These are phyloP conservation scores for Drosophila rufa DNA, from an alignment of 1,140 invertebrate species.

Conservation along the genomic window DNA sequence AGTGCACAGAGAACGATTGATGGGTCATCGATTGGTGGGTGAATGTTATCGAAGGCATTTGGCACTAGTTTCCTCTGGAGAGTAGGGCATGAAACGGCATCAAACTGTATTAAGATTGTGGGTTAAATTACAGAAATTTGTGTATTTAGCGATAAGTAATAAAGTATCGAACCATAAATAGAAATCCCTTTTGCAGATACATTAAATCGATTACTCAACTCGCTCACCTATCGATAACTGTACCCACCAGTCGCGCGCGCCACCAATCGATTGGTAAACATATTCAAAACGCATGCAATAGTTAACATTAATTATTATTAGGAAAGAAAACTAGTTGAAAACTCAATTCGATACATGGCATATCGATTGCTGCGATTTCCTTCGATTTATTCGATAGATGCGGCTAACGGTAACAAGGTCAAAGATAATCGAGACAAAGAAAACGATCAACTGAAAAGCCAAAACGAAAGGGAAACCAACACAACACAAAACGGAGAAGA, in stretches of 20 bases:
- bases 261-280: slow-evolving; percentile 21
- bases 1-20: slow-evolving; percentile 35
- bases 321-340: slow-evolving; percentile 36
- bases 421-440: slow-evolving; percentile 6
- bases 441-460: slow-evolving; percentile 18
- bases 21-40: slow-evolving; percentile 50
- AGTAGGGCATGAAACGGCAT: not conserved
- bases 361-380: slow-evolving; percentile 30
- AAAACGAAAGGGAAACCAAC: slow-evolving; percentile 11
- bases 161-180: not conserved
- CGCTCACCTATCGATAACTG: slow-evolving; percentile 25
- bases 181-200: not conserved
- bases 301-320: slow-evolving; percentile 26
- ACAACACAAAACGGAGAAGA: slow-evolving; percentile 10
- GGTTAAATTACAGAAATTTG: not conserved
- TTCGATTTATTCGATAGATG: slow-evolving; percentile 37
- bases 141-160: not conserved
- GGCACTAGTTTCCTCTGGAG: not conserved
- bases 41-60: slow-evolving; percentile 32
- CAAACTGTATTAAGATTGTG: slow-evolving; percentile 10
- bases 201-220: not conserved
- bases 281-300: slow-evolving; percentile 35
- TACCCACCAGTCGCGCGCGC: slow-evolving; percentile 13
- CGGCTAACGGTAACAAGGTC: slow-evolving; percentile 38
- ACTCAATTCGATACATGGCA: slow-evolving; percentile 8